Evolutionary conservation across 2,113 vertebrate genomes (phyloP).

Genomic region (Laticauda laticaudata): DNA sequence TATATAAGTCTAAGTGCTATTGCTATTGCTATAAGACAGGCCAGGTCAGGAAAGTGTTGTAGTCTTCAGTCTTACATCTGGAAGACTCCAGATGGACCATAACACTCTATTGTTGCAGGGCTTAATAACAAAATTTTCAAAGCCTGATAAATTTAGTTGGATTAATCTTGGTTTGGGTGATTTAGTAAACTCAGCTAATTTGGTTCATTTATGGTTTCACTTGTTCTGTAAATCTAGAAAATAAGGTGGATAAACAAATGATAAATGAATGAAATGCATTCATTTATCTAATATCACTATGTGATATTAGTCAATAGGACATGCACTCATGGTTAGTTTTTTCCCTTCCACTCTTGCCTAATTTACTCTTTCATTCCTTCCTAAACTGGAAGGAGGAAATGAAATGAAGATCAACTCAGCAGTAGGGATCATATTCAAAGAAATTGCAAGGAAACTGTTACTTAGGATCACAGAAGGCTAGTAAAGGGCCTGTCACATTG

Average conservation of each 20-base stretch:
- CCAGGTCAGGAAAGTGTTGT: neutral
- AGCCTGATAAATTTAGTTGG: neutral
- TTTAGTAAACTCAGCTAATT: neutral
- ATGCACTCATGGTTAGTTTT: neutral
- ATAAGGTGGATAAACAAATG: neutral
- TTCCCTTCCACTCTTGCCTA: neutral
- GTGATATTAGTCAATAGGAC: neutral
- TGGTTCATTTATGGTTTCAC: neutral
- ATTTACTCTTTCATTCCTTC: neutral
- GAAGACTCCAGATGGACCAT: neutral
- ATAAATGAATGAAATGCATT: neutral
- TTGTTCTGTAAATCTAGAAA: neutral
- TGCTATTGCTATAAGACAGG: neutral
- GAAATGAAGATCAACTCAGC: neutral
- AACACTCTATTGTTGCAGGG: neutral
- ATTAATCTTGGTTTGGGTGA: neutral
- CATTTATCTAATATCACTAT: neutral
- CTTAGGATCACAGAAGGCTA: neutral
- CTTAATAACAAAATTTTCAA: neutral
- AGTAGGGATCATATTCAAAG: neutral
- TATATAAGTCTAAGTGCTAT: too few relatives aligned
- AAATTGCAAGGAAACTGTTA: neutral
- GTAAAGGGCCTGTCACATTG: too few relatives aligned
- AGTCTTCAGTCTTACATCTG: too few relatives aligned
- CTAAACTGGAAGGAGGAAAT: neutral